Evolutionary conservation across 2,888 invertebrate genomes (phyloP), one percentile per base, ranked within the genome.

Genomic region (Plemyria rubiginata): DNA sequence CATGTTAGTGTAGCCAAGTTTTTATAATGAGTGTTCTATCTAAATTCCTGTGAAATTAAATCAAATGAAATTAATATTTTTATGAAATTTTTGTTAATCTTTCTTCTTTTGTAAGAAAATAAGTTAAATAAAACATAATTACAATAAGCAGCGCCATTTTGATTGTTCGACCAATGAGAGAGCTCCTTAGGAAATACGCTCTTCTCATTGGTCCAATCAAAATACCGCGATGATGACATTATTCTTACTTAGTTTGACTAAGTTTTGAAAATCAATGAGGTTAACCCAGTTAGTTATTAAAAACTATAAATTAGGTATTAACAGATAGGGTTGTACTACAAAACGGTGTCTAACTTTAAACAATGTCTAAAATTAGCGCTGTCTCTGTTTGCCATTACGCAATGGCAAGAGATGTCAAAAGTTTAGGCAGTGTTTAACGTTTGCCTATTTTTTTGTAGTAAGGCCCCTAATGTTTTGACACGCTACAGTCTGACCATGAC

Each of bases 101-200:
- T 13, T 43, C 5, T 32, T 43, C 4, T 45, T 13, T 32, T 29
- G 16, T 12, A 32, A 45, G 12, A 45, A 12, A 53, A 40, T 41
- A 22, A 29, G 2, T 28, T n/a, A 32, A n/a, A 49, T 13, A 38
- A 38, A 11, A 38, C 36, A 3, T 15, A 32, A 49, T 50, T 11
- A 36, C 11, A 45, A 15, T 15, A n/a, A 16, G 9, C 16, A 45
- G 41, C 53, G 53, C 41, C 41, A 53, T 53, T 45, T 43, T 54
- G 54, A 15, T n/a, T 54, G 6, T 15, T 54, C 15, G 43, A 45
- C 54, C 43, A 54, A 53, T 53, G 9, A 53, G 53, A 40, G 52
- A n/a, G 22, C 40, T 7, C 4, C 15, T 38, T 11, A 38, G 9
- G 36, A 38, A 16, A 45, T 45, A 15, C 15, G 6, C 8, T 40